Evolutionary conservation across 2,113 vertebrate species (phyloP), one percentile per base, ranked within the genome.

Genomic region (Cyprichromis sp.): DNA sequence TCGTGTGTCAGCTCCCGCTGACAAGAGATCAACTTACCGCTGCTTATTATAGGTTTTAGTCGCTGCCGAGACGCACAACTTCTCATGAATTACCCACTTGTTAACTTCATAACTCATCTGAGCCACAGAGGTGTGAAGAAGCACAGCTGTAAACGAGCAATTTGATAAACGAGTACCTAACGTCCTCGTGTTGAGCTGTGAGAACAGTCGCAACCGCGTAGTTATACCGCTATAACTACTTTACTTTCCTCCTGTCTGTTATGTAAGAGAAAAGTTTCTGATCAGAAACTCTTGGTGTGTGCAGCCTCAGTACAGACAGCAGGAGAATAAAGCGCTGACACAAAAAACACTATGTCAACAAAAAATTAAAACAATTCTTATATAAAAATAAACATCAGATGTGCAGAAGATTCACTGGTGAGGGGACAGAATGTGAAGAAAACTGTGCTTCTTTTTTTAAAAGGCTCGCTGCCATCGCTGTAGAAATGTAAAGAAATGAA

Each of bases 361-460:
- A 78, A 78, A 57, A 81, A 81, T 54, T 19, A 71, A 50, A 86
- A 76, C 76, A 66, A 34, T 76, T 80, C 55, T 68, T 47, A 40
- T 81, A 78, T 47, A 76, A 54, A 78, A 87, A 63, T 26, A 71
- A 90, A 82, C 50, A 78, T 90, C 45, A 90, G 59, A 80, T 80
- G 71, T 83, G 73, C 53, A 81, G 59, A 54, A 80, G 80, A 50
- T 34, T 78, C 73, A 78, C 42, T 42, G 52, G 36, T 55, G 83
- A 26, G 50, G 63, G 63, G 66, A 84, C 79, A 59, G 55, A 52
- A 12, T 87, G 78, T 54, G 38, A 84, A 80, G 68, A 80, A 89
- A 86, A 81, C 68, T 47, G 47, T 24, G 42, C n/a, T 73, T 45
- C 40, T 17, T 19, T 31, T 50, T 78, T 47, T 6, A 5, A n/a